These are phyloP conservation scores for Oncorhynchus keta DNA, from an alignment of 2,113 vertebrate species.

Conservation along the genomic window DNA sequence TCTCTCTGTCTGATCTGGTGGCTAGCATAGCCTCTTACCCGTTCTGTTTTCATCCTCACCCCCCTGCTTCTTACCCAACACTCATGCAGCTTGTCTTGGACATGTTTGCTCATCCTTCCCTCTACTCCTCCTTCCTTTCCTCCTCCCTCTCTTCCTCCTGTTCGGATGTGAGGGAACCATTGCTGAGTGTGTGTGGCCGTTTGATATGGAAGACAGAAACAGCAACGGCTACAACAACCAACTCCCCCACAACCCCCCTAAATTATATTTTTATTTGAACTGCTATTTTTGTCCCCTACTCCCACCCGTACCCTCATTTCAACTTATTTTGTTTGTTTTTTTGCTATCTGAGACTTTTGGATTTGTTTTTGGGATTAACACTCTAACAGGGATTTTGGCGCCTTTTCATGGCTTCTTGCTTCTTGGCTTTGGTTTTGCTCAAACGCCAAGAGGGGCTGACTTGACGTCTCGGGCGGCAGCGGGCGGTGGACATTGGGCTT, in stretches of 20 bases:
- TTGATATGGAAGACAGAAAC: constrained; percentile 69
- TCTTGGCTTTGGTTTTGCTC: constrained; percentile 83
- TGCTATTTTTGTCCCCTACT: constrained; percentile 23
- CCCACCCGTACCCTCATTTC: constrained; percentile 2
- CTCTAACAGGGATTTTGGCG: constrained; percentile 83
- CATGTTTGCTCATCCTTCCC: constrained; percentile 24
- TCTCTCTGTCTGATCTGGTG: neutral
- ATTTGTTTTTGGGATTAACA: constrained; percentile 78
- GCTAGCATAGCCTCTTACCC: constrained; percentile 8
- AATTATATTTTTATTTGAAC: constrained; percentile 4
- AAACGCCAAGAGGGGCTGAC: constrained; percentile 82
- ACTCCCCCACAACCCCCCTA: constrained; percentile 8
- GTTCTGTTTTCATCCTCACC: neutral
- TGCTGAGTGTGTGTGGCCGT: constrained; percentile 62
- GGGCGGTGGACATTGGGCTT: constrained; percentile 89
- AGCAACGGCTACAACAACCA: constrained; percentile 45
- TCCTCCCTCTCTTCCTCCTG: constrained; percentile 42
- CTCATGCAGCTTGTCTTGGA: constrained; percentile 43
- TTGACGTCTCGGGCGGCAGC: constrained; percentile 66
- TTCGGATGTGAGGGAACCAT: constrained; percentile 48
- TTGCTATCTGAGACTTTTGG: constrained; percentile 63
- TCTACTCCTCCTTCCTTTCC: constrained; percentile 3
- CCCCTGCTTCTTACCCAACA: constrained; percentile 8
- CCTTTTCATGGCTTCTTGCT: constrained; percentile 82
- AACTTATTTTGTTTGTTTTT: constrained; percentile 56